These are phyloP conservation scores for Pomatostomus ruficeps DNA, from an alignment of 2,113 vertebrate genomes.

Conservation along the genomic window DNA sequence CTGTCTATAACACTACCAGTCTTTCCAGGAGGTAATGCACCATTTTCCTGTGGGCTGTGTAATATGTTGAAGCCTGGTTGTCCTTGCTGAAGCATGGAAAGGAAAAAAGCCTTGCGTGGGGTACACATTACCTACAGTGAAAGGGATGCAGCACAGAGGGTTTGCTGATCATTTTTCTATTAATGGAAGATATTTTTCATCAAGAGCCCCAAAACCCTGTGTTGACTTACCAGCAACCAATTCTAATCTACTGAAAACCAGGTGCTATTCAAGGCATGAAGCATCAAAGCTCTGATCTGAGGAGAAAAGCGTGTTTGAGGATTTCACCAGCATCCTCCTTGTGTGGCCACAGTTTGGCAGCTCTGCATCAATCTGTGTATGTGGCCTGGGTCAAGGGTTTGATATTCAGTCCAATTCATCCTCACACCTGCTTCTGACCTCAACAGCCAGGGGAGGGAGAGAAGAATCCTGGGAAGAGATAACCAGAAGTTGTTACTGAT, in stretches of 20 bases:
- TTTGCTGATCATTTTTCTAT: not conserved
- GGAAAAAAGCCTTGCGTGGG: not conserved
- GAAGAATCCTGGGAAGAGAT: not conserved
- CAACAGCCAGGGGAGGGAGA: not conserved
- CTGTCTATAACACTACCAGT: not conserved
- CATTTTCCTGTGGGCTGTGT: not conserved
- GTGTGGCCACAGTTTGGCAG: accelerated
- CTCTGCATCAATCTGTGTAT: accelerated
- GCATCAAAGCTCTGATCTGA: not conserved
- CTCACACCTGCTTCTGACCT: not conserved
- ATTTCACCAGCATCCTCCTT: not conserved
- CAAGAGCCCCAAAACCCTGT: not conserved
- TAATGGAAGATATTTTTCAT: not conserved
- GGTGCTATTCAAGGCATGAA: not conserved
- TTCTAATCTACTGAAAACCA: not conserved
- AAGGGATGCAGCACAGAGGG: not conserved
- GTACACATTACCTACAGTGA: not conserved
- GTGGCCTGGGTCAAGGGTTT: not conserved
- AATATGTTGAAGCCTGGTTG: not conserved
- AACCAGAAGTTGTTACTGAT: not conserved
- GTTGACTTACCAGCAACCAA: not conserved
- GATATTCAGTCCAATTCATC: not conserved
- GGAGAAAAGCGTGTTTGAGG: not conserved
- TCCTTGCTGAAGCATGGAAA: not conserved
- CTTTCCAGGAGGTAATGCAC: not conserved